Evolutionary conservation across 2,113 vertebrate species (phyloP).

Genomic region (Mesoclemmys tuberculata): DNA sequence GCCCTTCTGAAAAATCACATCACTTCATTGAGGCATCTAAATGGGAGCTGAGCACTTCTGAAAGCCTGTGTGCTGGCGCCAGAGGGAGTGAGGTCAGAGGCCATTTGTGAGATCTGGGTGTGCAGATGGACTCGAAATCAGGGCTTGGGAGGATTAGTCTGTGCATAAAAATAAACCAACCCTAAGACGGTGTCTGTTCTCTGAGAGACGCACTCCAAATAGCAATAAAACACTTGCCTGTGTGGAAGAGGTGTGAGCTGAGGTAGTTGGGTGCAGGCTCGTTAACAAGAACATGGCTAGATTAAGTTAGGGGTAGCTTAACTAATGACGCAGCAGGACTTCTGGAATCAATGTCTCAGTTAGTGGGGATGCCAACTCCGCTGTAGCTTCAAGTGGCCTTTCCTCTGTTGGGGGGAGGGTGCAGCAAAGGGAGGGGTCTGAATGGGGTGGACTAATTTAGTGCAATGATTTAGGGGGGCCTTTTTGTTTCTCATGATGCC

Average conservation of each 20-base stretch:
- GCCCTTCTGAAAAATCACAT: not conserved
- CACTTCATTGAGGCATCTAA: rapidly evolving
- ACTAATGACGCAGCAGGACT: rapidly evolving
- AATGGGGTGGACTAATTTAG: not conserved
- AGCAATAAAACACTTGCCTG: not conserved
- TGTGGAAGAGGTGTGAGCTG: rapidly evolving
- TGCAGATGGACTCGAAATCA: not conserved
- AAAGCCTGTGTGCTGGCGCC: not conserved
- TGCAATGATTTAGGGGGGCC: not conserved
- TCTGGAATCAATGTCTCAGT: rapidly evolving
- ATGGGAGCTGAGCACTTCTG: rapidly evolving
- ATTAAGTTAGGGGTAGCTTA: not conserved
- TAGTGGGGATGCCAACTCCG: not conserved
- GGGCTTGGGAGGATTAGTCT: not conserved
- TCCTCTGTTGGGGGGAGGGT: not conserved
- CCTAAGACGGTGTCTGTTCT: rapidly evolving
- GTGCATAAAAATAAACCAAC: not conserved
- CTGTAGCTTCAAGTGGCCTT: not conserved
- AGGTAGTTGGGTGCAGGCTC: not conserved
- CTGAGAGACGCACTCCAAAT: rapidly evolving
- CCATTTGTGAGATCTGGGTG: rapidly evolving
- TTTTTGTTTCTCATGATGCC: conserved; percentile 25
- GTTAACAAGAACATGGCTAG: rapidly evolving
- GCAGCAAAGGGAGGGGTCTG: not conserved
- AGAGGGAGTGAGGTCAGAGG: rapidly evolving